phyloP scores from a whole-genome alignment of 2,797 vertebrate genomes.

The Bucorvus abyssinicus region DNA sequence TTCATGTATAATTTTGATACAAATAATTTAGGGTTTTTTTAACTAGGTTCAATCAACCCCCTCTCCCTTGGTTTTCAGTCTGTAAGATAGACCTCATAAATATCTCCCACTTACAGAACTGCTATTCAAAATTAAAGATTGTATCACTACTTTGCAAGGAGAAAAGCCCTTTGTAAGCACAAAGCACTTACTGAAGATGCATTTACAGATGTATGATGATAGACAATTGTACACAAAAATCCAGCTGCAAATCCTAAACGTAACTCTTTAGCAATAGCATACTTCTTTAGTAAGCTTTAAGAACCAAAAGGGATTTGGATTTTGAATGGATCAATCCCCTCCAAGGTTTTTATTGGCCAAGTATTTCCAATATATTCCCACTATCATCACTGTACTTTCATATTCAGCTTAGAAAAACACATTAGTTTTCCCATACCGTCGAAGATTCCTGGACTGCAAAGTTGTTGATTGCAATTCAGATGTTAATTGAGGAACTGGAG shows the following conservation, averaged over 20 bases:
- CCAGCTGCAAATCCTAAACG: constrained; percentile 14
- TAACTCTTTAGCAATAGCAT: neutral
- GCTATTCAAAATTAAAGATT: neutral
- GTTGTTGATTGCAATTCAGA: neutral
- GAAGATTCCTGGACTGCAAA: neutral
- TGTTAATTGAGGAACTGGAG: constrained; percentile 12
- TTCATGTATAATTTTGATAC: neutral
- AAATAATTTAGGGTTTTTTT: neutral
- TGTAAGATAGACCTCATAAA: neutral
- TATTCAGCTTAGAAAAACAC: neutral
- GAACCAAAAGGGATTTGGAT: constrained; percentile 11
- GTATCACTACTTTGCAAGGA: neutral
- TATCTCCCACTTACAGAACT: neutral
- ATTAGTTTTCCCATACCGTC: neutral
- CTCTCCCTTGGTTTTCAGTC: neutral
- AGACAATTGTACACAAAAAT: neutral
- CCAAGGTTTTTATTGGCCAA: neutral
- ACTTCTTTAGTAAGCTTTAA: neutral
- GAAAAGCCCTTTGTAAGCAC: neutral
- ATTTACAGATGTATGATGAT: neutral
- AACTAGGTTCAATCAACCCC: neutral
- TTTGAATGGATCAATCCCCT: neutral
- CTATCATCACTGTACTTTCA: neutral
- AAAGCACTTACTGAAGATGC: neutral
- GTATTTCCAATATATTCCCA: neutral